A percentile compares a stretch with the other conserved stretches of the same genome.
Conservation (phyloP, 2,888 invertebrate genomes). For the Megamerina dolium region DNA sequence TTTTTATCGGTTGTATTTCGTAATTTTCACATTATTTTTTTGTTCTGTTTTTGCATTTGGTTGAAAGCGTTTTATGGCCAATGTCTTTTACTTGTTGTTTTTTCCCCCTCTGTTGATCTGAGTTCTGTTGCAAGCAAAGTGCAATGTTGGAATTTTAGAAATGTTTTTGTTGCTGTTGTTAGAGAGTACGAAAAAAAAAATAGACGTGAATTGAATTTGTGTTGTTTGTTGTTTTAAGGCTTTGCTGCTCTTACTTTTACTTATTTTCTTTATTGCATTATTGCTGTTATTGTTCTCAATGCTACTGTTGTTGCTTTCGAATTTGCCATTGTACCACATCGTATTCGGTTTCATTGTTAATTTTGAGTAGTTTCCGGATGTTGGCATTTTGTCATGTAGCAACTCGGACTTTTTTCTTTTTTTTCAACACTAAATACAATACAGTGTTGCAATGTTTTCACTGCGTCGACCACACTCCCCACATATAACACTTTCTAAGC, state of each 20-base stretch:
- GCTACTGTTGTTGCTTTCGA: slow-evolving; percentile 27
- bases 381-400: slow-evolving; percentile 19
- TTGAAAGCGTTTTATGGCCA: slow-evolving; percentile 5
- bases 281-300: neutral
- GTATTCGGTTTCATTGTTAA: slow-evolving; percentile 27
- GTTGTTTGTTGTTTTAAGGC: slow-evolving; percentile 27
- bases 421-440: neutral
- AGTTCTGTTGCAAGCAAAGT: slow-evolving; percentile 11
- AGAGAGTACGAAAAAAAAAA: too few species aligned
- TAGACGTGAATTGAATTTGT: slow-evolving; percentile 41
- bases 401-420: neutral
- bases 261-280: neutral
- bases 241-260: slow-evolving; percentile 16
- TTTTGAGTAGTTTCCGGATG: slow-evolving; percentile 25
- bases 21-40: neutral
- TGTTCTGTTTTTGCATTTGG: neutral
- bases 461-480: too few species aligned
- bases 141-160: slow-evolving; percentile 11
- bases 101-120: slow-evolving; percentile 5
- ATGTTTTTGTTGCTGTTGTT: slow-evolving; percentile 10
- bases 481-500: too few species aligned
- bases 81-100: neutral
- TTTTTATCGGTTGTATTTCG: neutral
- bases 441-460: too few species aligned
- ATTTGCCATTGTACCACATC: slow-evolving; percentile 31